These are phyloP conservation scores for Diorhabda elongata DNA, from an alignment of 1,140 invertebrate species.

Conservation along the genomic window DNA sequence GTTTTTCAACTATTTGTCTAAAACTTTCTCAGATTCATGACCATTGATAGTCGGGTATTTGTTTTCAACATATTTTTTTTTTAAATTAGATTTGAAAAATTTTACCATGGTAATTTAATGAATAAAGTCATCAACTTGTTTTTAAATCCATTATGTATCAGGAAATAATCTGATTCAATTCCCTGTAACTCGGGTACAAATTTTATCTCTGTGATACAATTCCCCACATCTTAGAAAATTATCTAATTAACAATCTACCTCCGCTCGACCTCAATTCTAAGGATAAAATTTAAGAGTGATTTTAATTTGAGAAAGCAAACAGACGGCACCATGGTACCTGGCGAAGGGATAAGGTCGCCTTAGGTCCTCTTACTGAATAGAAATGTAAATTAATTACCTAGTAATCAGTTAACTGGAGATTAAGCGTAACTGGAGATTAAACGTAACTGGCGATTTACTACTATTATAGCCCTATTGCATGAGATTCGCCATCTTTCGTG, in stretches of 20 bases:
- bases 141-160: not conserved
- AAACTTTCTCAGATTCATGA: too few relatives aligned
- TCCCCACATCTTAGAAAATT: not conserved
- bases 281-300: not conserved
- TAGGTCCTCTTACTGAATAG: conserved; percentile 6
- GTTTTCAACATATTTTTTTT: too few relatives aligned
- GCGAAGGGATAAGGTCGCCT: conserved; percentile 4
- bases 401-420: conserved; percentile 13
- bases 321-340: not conserved
- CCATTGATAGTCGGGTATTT: too few relatives aligned
- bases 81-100: too few relatives aligned
- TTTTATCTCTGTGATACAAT: not conserved
- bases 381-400: conserved; percentile 16
- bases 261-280: not conserved
- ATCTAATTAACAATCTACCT: not conserved
- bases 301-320: not conserved
- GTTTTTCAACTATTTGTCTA: too few relatives aligned
- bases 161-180: not conserved
- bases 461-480: conserved; percentile 8
- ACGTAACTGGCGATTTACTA: not conserved
- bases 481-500: not conserved
- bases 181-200: not conserved
- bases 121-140: too few relatives aligned
- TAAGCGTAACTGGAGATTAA: conserved; percentile 7
- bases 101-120: too few relatives aligned